Base-by-base conservation (phyloP, 2,888 invertebrate genomes). In the Bugulina stolonifera region DNA sequence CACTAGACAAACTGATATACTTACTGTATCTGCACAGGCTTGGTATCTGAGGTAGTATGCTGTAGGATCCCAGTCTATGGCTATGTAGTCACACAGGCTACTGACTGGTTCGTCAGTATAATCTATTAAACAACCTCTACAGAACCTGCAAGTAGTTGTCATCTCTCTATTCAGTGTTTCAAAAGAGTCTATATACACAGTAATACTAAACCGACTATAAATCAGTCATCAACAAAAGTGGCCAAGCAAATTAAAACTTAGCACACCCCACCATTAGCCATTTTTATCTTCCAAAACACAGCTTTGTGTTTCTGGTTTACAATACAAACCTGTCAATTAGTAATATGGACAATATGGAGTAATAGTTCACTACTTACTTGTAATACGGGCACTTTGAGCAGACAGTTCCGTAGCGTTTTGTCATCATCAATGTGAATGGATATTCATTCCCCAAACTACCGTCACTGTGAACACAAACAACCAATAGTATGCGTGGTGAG, bases 61-160 rank as follows among this genome's bases (percentile, higher is more conserved):
- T 0, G 94, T 94, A 74, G 93, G 93, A 85, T 95, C 94, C 94
- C 95, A 95, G 87, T 95, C 94, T 75, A 95, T 90, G 75, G 93
- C 93, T 76, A 94, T 87, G 81, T 88, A 86, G n/a, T 81, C 82
- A 64, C 78, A 80, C 35, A 79, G 76, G 73, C 80, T 79, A 73
- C 78, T 79, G 77, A 81, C 83, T 74, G 81, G 80, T 32, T 84
- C 82, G 73, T 84, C 84, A 75, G 84, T 84, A 81, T 91, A 91
- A 54, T 91, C 90, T 79, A 95, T 88, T 77, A 89, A 88, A 86
- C 94, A 93, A 74, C 94, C 95, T 77, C 92, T 87, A 83, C 94
- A 94, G 84, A 93, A 91, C 80, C 89, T 85, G 75, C 18, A 57
- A 27, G n/a, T n/a, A n/a, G n/a, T n/a, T n/a, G n/a, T n/a, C n/a